Conservation (phyloP, 2,113 vertebrate species). For the Toxotes chatareus region DNA sequence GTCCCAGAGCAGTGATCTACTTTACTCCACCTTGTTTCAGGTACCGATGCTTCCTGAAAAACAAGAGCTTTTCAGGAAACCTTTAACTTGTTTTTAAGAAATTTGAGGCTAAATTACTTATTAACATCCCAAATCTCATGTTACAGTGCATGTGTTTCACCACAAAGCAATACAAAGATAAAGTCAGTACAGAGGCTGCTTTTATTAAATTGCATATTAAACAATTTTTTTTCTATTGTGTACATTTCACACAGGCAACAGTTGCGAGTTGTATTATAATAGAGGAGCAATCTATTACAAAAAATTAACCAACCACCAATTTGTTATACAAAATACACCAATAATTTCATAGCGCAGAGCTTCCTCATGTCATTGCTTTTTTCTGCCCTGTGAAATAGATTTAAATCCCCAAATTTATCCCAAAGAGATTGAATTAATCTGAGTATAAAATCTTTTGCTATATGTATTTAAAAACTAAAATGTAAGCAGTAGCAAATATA, state of each 20-base stretch:
- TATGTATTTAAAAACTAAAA: slow-evolving; percentile 33
- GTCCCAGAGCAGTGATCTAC: neutral
- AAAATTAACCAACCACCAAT: slow-evolving; percentile 3
- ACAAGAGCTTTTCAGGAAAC: neutral
- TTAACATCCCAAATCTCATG: neutral
- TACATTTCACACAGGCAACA: slow-evolving; percentile 44
- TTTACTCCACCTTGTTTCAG: neutral
- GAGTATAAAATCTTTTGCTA: slow-evolving; percentile 36
- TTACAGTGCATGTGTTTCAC: neutral
- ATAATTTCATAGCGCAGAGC: slow-evolving; percentile 16
- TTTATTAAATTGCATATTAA: slow-evolving; percentile 55
- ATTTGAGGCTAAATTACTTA: neutral
- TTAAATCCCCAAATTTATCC: neutral
- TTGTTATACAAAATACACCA: slow-evolving; percentile 29
- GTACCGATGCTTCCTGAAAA: neutral
- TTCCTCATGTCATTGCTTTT: neutral
- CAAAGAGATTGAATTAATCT: neutral
- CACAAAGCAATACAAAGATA: slow-evolving; percentile 37
- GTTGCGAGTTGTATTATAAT: neutral
- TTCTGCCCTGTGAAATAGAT: slow-evolving; percentile 12
- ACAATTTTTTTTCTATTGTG: neutral
- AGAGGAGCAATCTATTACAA: slow-evolving; percentile 1
- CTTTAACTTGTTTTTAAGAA: neutral
- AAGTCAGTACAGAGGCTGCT: slow-evolving; percentile 29
- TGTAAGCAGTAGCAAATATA: slow-evolving; percentile 57